Base-by-base conservation (phyloP, 1,140 invertebrate species). In the Phortica variegata region DNA sequence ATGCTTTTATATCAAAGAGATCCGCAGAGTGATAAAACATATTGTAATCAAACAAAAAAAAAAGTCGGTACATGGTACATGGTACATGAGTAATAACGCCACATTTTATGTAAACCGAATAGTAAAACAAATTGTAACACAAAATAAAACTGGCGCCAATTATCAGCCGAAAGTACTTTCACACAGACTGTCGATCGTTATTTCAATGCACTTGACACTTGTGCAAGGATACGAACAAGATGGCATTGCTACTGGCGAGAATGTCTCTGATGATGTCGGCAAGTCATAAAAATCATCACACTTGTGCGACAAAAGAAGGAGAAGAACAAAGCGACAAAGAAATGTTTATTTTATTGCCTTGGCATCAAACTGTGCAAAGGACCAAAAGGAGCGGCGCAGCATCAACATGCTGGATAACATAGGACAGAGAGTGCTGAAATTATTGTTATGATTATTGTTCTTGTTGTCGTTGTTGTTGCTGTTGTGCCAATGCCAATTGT, bases 381-480 rank as follows among this genome's bases (percentile, higher is more conserved):
- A 38, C 41, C 31, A 34, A 18, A 26, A 45, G 23, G 42, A 46
- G 34, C 43, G 32, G 46, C 23, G 23, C 43, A 31, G 21, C 38
- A 53, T 53, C 39, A 60, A 62, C 60, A 26, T 57, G 44, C 61
- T 60, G 63, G 68, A 63, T 68, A 56, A 68, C 62, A 48, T 47
- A 29, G 39, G 47, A 39, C 18, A 45, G 54, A 51, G 55, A 41
- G 42, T 37, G 49, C 32, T 52, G 29, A 55, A 52, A 68, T 60
- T 63, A 68, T 68, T 68, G 54, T 68, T 68, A 68, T 68, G 63
- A 68, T 68, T 68, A 62, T 66, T 62, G 63, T 56, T 47, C 60
- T 54, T 65, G 60, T 13, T 60, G 57, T 60, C 49, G 61, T 57
- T 60, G n/a, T n/a, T n/a, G n/a, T 53, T 48, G 53, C 17, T 17